Base-by-base conservation (phyloP, 2,113 vertebrate species). In the Suncus etruscus region DNA sequence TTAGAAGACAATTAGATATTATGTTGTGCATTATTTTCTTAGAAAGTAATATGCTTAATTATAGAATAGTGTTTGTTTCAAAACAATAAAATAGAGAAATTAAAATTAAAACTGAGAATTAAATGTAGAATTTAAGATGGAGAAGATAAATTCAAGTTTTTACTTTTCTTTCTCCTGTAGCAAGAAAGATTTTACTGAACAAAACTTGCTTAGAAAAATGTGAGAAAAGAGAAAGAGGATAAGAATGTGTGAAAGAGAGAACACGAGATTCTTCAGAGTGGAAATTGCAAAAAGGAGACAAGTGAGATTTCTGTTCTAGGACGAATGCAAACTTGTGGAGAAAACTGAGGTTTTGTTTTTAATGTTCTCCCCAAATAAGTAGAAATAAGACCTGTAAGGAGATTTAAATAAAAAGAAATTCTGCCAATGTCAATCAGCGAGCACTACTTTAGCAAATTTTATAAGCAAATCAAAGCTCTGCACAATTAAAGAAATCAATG, bases 401-500 rank as follows among this genome's bases (percentile, higher is more conserved):
- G 73, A 50, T 8, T 11, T 9, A 79, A 73, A 86, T 83, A 47
- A 58, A 94, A 65, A 86, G 18, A 81, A 91, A 79, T 73, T 79
- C 54, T 95, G 75, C 88, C 83, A 86, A 45, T 86, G 77, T 83
- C 93, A 93, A 83, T 89, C 84, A n/a, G n/a, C n/a, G n/a, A n/a
- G n/a, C n/a, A n/a, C n/a, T 96, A 80, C 91, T 89, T 91, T 93
- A 88, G 81, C 63, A 91, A 91, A 74, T 68, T 45, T 94, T 94
- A 86, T 94, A 94, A 94, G 89, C 25, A 88, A 87, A 93, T 85
- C 69, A 63, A 32, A 89, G 73, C 32, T 80, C 86, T 95, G 65
- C 72, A 78, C 82, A 90, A 88, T 95, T 95, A 96, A 70, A 63
- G 47, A 84, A 94, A 96, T 93, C 95, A 95, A 91, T 95, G 80